Percentiles rank a stretch among this genome's conserved stretches.
These are phyloP conservation scores for Rambutsinella grinnellia DNA, from an alignment of 2,888 invertebrate species.

Conservation along the genomic window DNA sequence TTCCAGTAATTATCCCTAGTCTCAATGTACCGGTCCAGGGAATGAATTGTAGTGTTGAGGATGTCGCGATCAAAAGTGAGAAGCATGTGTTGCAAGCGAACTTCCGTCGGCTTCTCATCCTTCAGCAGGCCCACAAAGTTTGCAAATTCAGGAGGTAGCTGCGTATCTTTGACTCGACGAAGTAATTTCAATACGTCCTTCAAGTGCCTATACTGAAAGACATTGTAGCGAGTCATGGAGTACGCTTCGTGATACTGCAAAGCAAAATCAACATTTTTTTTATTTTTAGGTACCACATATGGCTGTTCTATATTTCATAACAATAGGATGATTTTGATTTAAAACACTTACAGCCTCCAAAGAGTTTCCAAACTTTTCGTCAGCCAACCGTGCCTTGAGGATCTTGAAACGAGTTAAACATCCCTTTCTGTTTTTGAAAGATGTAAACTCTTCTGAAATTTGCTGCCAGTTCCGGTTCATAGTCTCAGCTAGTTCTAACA, in stretches of 20 bases:
- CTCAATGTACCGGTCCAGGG: conserved; percentile 46
- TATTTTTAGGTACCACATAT: too few relatives aligned
- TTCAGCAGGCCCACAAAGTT: conserved; percentile 49
- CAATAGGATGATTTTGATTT: background rate
- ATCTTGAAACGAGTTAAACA: conserved; percentile 63
- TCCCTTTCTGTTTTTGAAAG: conserved; percentile 64
- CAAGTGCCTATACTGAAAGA: conserved; percentile 63
- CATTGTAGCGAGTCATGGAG: conserved; percentile 64
- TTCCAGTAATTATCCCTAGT: conserved; percentile 55
- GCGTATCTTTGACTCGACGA: conserved; percentile 23
- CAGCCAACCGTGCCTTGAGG: conserved; percentile 41
- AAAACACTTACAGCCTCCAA: conserved; percentile 57
- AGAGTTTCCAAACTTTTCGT: conserved; percentile 45
- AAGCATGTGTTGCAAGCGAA: conserved; percentile 59
- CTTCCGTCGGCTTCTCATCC: conserved; percentile 51
- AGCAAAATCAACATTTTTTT: background rate
- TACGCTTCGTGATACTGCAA: conserved; percentile 64
- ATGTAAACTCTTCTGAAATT: conserved; percentile 60
- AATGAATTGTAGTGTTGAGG: conserved; percentile 39
- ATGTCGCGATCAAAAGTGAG: conserved; percentile 56
- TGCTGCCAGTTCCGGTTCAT: conserved; percentile 61
- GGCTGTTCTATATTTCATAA: too few relatives aligned
- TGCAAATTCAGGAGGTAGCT: conserved; percentile 10
- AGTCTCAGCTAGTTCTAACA: conserved; percentile 51
- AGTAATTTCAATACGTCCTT: conserved; percentile 55